Percentiles rank a stretch among this genome's conserved stretches.
These are phyloP conservation scores for Microtus ochrogaster DNA, from an alignment of 2,113 vertebrate species.

Conservation along the genomic window DNA sequence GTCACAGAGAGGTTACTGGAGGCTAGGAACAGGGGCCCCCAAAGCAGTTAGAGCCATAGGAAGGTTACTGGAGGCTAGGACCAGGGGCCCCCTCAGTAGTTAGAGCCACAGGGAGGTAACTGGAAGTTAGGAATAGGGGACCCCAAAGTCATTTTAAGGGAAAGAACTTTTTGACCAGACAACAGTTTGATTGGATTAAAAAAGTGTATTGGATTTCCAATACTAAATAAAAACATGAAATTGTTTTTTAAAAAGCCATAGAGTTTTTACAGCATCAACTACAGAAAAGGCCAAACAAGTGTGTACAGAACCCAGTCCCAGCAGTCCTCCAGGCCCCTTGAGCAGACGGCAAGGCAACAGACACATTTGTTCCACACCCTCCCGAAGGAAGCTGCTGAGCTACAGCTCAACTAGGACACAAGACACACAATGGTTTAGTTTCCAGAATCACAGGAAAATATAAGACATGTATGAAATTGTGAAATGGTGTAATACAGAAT, in stretches of 20 bases:
- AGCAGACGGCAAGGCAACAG: conserved; percentile 85
- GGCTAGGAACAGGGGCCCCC: too few relatives aligned
- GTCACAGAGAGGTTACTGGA: neutral
- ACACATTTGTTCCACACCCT: conserved; percentile 77
- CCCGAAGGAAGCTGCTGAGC: conserved; percentile 89
- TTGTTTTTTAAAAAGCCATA: conserved; percentile 93
- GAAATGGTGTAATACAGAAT: conserved; percentile 98
- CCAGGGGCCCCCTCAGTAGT: too few relatives aligned
- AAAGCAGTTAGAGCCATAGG: too few relatives aligned
- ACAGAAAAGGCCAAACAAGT: conserved; percentile 93
- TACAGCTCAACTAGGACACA: conserved; percentile 90
- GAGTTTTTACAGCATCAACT: conserved; percentile 94
- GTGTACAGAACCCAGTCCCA: conserved; percentile 94
- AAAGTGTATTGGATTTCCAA: conserved; percentile 91
- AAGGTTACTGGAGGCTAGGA: neutral
- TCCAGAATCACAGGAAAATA: conserved; percentile 93
- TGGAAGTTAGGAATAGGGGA: neutral
- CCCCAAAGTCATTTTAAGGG: neutral
- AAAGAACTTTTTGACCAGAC: conserved; percentile 82
- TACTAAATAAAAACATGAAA: conserved; percentile 92
- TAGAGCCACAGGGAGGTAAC: neutral
- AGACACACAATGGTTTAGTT: conserved; percentile 93
- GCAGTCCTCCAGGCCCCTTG: conserved; percentile 88
- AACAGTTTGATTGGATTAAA: conserved; percentile 87
- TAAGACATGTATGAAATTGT: conserved; percentile 94